Evolutionary conservation across 2,888 invertebrate species (phyloP), one percentile per base, ranked within the genome.

Genomic region (Tholera decimalis): DNA sequence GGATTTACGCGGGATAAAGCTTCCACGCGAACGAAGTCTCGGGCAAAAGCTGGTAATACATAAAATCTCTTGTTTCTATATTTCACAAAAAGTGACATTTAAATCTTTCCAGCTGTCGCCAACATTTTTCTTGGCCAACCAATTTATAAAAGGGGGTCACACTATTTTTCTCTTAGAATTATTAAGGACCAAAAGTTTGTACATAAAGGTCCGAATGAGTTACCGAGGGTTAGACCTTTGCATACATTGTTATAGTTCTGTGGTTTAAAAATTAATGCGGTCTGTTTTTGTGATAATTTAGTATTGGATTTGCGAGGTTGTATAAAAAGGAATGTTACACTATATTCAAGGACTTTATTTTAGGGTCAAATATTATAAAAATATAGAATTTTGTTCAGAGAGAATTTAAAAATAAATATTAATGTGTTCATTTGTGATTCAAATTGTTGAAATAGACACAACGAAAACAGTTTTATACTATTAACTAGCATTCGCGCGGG

Each of bases 131-230:
- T 46, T 22, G 18, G 3, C 49, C 51, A 24, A 53, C 53, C 78
- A 77, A 79, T 80, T 77, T 79, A 71, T 61, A 71, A 63, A 47
- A 55, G 65, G 13, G 15, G 30, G 18, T 78, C 61, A 15, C 53
- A 66, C 79, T 47, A 66, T 81, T 81, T 79, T 79, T 79, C 71
- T 71, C 44, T 41, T 41, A 68, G 79, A 68, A 63, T 80, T 78
- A 68, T 68, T 73, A 63, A 57, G 55, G 37, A 26, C 56, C 11
- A 18, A 54, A 74, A 81, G 35, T 78, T 65, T 50, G 28, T 44
- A 68, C 26, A 53, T 50, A 50, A 50, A 11, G 22, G 43, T 30
- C 49, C 22, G 62, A 61, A 76, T 70, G 77, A 70, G 11, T 51
- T 20, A 72, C 35, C 15, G 70, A 53, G 55, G 71, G 60, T 70